Percentiles rank a stretch among this genome's conserved stretches.
Conservation (phyloP, 2,888 invertebrate species). For the Asteroscopus sphinx region DNA sequence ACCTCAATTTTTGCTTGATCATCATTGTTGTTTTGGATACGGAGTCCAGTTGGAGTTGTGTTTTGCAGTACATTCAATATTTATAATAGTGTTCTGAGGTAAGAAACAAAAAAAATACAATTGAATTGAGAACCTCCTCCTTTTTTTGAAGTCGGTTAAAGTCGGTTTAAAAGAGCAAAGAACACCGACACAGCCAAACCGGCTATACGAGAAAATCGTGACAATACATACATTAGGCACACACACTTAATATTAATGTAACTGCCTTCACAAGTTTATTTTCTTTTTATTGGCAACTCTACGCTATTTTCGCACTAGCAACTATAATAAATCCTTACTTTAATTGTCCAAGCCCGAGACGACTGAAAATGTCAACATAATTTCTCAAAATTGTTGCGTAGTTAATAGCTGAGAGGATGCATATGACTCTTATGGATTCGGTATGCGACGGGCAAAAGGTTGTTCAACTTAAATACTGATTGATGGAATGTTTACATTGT, state of each 20-base stretch:
- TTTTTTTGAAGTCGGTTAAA: too few relatives aligned
- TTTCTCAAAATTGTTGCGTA: conserved; percentile 19
- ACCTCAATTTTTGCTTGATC: too few relatives aligned
- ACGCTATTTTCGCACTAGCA: conserved; percentile 36
- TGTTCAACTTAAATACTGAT: not conserved
- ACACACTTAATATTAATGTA: conserved; percentile 41
- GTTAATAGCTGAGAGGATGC: conserved; percentile 3
- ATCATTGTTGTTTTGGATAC: too few relatives aligned
- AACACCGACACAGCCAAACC: conserved; percentile 18
- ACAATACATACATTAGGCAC: conserved; percentile 32
- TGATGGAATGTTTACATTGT: too few relatives aligned
- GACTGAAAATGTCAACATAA: conserved; percentile 35
- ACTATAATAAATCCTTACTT: conserved; percentile 33
- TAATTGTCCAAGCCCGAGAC: conserved; percentile 34
- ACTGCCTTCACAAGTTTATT: conserved; percentile 25
- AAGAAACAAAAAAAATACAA: too few relatives aligned
- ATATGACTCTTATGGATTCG: not conserved
- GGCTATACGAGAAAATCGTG: conserved; percentile 23
- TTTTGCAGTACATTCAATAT: too few relatives aligned
- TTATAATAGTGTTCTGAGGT: too few relatives aligned
- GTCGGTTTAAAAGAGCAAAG: conserved; percentile 1
- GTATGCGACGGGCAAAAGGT: not conserved
- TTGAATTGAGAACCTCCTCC: too few relatives aligned
- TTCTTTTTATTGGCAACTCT: conserved; percentile 53
- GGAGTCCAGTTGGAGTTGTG: too few relatives aligned